These are phyloP conservation scores for Stenurella melanura DNA, from an alignment of 2,888 invertebrate species.

Conservation along the genomic window DNA sequence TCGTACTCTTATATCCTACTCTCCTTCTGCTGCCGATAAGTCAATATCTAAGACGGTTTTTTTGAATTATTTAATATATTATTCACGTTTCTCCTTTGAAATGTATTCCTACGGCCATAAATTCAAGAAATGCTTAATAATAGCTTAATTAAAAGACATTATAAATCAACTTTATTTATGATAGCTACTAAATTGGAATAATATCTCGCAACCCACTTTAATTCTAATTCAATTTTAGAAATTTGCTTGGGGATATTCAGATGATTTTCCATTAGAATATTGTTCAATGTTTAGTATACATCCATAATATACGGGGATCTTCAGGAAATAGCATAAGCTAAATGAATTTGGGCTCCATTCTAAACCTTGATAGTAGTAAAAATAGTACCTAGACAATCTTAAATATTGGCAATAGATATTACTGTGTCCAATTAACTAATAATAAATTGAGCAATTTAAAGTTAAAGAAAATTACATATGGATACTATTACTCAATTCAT, in stretches of 20 bases:
- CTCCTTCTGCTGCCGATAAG: background rate
- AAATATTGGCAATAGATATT: no score
- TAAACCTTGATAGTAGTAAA: background rate
- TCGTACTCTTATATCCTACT: background rate
- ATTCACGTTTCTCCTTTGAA: conserved; percentile 5
- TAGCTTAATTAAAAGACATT: conserved; percentile 32
- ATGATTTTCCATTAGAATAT: background rate
- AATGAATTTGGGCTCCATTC: background rate
- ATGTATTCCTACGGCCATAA: conserved; percentile 18
- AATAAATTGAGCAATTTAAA: no score
- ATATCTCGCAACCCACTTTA: conserved; percentile 15
- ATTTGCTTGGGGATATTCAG: conserved; percentile 6
- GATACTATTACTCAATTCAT: no score
- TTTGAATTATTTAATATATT: conserved; percentile 2
- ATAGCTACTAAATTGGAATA: conserved; percentile 12
- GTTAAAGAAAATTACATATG: no score
- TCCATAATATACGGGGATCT: background rate
- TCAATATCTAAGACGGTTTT: background rate
- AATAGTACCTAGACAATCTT: no score
- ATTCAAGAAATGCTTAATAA: conserved; percentile 32
- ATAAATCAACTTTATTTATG: conserved; percentile 36
- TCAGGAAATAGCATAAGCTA: background rate
- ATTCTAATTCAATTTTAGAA: conserved; percentile 24
- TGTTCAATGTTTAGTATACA: background rate
- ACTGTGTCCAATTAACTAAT: no score